phyloP scores from a whole-genome alignment of 1,140 invertebrate species.

The Heliothis subflexa region DNA sequence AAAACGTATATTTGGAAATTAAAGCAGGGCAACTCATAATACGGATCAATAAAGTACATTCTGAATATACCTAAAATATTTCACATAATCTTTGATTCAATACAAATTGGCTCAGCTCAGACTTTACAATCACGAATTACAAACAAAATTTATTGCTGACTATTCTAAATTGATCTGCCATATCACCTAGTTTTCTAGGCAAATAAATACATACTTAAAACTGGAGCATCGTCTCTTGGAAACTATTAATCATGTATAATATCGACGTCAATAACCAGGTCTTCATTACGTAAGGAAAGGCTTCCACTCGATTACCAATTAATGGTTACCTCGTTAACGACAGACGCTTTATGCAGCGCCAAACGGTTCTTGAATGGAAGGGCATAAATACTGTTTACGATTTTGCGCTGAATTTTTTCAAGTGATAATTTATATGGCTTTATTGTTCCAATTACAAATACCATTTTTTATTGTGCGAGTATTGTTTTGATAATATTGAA shows the following conservation, averaged over 20 bases:
- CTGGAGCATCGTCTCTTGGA: constrained; percentile 28
- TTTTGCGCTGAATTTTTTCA: not conserved
- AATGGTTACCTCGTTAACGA: constrained; percentile 37
- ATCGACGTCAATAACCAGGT: constrained; percentile 30
- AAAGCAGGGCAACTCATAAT: no score
- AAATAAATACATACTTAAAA: constrained; percentile 28
- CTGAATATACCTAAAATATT: not conserved
- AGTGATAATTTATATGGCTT: not conserved
- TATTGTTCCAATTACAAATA: not conserved
- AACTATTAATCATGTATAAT: constrained; percentile 45
- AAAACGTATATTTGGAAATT: no score
- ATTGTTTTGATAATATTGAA: no score
- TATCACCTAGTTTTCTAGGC: constrained; percentile 24
- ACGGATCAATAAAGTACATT: not conserved
- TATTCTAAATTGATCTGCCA: not conserved
- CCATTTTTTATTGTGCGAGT: no score
- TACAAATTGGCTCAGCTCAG: not conserved
- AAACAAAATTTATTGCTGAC: constrained; percentile 23
- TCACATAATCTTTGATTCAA: not conserved
- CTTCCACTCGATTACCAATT: constrained; percentile 38
- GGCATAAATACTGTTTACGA: not conserved
- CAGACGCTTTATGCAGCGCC: constrained; percentile 21
- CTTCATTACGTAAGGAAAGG: constrained; percentile 39
- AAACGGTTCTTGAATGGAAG: not conserved
- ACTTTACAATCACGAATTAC: not conserved